A percentile compares a stretch with the other conserved stretches of the same genome.
Conservation (phyloP, 2,113 vertebrate genomes). For the Pelvicachromis taeniatus region DNA sequence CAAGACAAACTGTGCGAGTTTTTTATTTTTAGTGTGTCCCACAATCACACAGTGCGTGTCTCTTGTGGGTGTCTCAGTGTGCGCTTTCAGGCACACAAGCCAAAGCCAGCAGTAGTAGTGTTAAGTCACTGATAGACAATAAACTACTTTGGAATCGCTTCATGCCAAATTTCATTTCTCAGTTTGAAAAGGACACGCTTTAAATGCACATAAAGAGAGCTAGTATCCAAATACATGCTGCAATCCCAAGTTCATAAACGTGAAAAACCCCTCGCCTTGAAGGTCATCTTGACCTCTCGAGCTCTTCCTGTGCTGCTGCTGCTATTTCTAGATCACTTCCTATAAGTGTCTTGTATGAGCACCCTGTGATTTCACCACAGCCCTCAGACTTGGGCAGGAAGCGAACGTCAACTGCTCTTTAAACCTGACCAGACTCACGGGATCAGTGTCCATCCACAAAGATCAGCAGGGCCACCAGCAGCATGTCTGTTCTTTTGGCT, state of each 20-base stretch:
- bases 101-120: not conserved
- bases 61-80: too few relatives aligned
- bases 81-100: too few relatives aligned
- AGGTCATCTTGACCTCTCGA: not conserved
- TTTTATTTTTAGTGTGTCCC: not conserved
- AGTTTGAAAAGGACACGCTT: not conserved
- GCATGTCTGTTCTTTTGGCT: not conserved
- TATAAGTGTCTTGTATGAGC: not conserved
- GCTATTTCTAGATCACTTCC: not conserved
- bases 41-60: slow-evolving; percentile 7
- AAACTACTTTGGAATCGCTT: not conserved
- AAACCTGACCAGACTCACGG: not conserved
- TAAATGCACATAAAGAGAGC: not conserved
- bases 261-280: not conserved
- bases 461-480: not conserved
- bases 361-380: not conserved
- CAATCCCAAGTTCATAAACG: not conserved
- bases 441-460: not conserved
- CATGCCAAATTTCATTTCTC: not conserved
- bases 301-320: not conserved
- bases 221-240: not conserved
- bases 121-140: not conserved
- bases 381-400: not conserved
- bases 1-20: not conserved
- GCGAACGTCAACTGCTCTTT: not conserved